phyloP scores from a whole-genome alignment of 2,888 invertebrate species.

The Morinoia aosen region DNA sequence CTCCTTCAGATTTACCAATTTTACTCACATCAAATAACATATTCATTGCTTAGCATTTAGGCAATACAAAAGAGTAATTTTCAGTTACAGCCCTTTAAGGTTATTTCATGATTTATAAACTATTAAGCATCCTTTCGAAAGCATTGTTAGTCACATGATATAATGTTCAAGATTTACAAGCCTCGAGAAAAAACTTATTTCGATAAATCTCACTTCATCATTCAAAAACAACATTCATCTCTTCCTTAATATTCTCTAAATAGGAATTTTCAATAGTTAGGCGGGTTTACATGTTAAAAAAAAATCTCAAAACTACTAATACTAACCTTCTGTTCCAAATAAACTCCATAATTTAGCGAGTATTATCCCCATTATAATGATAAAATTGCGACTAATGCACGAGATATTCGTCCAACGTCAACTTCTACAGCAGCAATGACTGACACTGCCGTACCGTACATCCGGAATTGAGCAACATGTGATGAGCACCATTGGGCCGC shows the following conservation, averaged over 20 bases:
- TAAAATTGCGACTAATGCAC: neutral
- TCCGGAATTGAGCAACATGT: constrained; percentile 4
- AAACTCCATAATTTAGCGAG: constrained; percentile 96
- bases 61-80: too few relatives aligned
- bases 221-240: neutral
- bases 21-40: too few relatives aligned
- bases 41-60: too few relatives aligned
- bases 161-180: neutral
- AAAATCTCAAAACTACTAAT: neutral
- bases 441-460: neutral
- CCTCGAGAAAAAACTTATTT: neutral
- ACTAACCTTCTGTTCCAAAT: constrained; percentile 94
- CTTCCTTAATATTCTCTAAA: neutral
- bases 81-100: too few relatives aligned
- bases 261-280: neutral
- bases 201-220: neutral
- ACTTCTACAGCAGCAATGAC: neutral
- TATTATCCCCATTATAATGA: constrained; percentile 84
- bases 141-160: neutral
- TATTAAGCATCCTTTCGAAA: neutral
- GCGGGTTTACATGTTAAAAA: neutral
- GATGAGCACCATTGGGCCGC: neutral
- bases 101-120: too few relatives aligned
- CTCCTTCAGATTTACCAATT: too few relatives aligned
- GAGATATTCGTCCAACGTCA: neutral